These are phyloP conservation scores for Philaethria dido DNA, from an alignment of 2,888 invertebrate genomes.

Conservation along the genomic window DNA sequence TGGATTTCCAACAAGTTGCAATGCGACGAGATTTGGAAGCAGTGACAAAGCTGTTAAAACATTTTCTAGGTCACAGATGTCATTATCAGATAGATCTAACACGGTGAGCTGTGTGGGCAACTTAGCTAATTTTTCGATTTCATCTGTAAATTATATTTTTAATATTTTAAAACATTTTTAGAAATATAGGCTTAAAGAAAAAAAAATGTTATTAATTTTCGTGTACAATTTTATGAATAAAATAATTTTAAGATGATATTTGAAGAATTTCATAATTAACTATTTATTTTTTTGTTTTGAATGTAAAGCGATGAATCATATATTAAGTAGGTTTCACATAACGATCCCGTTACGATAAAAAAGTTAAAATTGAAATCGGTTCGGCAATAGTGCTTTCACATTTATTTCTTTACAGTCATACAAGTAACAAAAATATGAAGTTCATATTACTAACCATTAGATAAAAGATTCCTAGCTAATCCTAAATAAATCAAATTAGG, in stretches of 20 bases:
- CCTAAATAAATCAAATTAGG: conserved; percentile 75
- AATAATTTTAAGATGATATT: too few relatives aligned
- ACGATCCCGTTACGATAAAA: too few relatives aligned
- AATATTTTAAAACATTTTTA: neutral
- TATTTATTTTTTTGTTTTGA: neutral
- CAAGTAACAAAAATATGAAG: neutral
- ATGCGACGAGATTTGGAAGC: conserved; percentile 67
- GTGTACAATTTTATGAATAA: neutral
- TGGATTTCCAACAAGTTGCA: conserved; percentile 83
- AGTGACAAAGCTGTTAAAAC: conserved; percentile 63
- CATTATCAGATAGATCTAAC: conserved; percentile 83
- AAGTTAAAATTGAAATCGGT: too few relatives aligned
- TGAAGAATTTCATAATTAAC: neutral
- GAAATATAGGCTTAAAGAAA: neutral
- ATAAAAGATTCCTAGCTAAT: conserved; percentile 76
- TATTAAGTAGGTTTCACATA: too few relatives aligned
- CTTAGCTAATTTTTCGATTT: conserved; percentile 50
- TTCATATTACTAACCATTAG: conserved; percentile 51
- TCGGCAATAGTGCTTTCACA: neutral
- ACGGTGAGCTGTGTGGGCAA: conserved; percentile 57
- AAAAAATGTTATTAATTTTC: neutral
- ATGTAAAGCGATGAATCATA: too few relatives aligned
- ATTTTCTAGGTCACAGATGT: conserved; percentile 78
- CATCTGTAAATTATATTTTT: conserved; percentile 51
- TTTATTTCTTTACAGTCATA: neutral